These are phyloP conservation scores for Eubucco bourcierii DNA, from an alignment of 2,113 vertebrate species.

Conservation along the genomic window DNA sequence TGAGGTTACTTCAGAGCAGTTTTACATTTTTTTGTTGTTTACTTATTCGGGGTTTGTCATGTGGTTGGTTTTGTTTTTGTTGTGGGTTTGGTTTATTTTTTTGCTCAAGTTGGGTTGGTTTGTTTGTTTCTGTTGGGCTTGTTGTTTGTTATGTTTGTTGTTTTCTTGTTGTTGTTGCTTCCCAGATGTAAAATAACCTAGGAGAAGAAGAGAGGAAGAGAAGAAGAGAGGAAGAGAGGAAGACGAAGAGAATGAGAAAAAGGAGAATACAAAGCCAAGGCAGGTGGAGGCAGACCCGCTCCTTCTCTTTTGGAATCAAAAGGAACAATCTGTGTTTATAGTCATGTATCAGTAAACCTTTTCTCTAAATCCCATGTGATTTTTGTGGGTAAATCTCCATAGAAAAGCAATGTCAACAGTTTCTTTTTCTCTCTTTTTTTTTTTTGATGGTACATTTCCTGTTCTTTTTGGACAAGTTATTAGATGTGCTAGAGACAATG, in stretches of 20 bases:
- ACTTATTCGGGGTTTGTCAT: too few relatives aligned
- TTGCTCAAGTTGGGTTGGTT: not conserved
- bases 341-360: not conserved
- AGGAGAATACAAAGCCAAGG: not conserved
- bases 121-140: too few relatives aligned
- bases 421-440: too few relatives aligned
- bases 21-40: not conserved
- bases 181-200: not conserved
- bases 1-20: not conserved
- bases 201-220: not conserved
- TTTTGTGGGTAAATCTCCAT: not conserved
- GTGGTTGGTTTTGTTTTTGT: too few relatives aligned
- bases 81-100: too few relatives aligned
- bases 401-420: not conserved
- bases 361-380: not conserved
- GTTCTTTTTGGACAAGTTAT: not conserved
- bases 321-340: not conserved
- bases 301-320: not conserved
- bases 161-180: too few relatives aligned
- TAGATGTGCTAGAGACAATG: not conserved
- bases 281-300: rapidly evolving
- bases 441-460: rapidly evolving
- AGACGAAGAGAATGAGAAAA: not conserved
- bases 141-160: not conserved
- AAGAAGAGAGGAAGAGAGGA: not conserved